phyloP scores from a whole-genome alignment of 2,113 vertebrate genomes.

The Tachysurus fulvidraco region DNA sequence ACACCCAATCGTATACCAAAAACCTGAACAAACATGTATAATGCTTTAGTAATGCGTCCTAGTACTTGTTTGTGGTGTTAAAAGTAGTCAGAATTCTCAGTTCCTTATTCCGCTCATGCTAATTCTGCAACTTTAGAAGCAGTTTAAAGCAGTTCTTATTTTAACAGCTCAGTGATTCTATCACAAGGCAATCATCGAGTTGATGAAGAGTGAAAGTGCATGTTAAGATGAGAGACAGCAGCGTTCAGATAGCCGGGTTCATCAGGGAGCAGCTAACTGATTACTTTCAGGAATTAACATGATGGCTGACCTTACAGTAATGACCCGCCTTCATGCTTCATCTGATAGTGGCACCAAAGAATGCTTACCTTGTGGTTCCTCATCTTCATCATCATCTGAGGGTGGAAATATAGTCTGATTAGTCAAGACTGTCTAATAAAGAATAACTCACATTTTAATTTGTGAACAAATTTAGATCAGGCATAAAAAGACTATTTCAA shows the following conservation, averaged over 20 bases:
- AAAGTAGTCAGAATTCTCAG: background rate
- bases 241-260: slow-evolving; percentile 53
- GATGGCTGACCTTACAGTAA: slow-evolving; percentile 47
- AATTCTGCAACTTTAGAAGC: slow-evolving; percentile 9
- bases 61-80: background rate
- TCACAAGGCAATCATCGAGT: slow-evolving; percentile 65
- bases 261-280: slow-evolving; percentile 68
- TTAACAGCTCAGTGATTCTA: slow-evolving; percentile 70
- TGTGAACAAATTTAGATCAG: background rate
- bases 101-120: background rate
- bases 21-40: background rate
- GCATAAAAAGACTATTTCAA: background rate
- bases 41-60: background rate
- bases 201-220: slow-evolving; percentile 69
- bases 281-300: slow-evolving; percentile 70
- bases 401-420: slow-evolving; percentile 15
- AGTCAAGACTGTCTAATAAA: background rate
- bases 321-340: slow-evolving; percentile 35
- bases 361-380: slow-evolving; percentile 38
- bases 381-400: slow-evolving; percentile 61
- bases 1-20: background rate
- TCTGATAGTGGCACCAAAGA: slow-evolving; percentile 22
- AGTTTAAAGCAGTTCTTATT: slow-evolving; percentile 28
- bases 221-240: slow-evolving; percentile 58
- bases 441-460: background rate